These are phyloP conservation scores for Zaprionus davidi DNA, from an alignment of 1,140 invertebrate species.

Conservation along the genomic window DNA sequence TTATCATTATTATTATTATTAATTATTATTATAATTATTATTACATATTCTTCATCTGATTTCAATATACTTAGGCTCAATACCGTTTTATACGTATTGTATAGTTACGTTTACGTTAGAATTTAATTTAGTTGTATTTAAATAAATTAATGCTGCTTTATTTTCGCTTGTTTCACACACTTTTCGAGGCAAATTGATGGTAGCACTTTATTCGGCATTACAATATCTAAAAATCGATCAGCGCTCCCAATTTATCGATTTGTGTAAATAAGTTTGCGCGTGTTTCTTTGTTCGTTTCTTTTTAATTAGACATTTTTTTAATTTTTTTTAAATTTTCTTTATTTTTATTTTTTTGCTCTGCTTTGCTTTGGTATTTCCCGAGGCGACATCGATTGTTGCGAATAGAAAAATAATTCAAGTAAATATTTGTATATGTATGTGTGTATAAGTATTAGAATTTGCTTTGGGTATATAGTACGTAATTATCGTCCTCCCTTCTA, in stretches of 20 bases:
- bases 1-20: constrained; percentile 1
- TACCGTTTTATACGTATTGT: constrained; percentile 9
- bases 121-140: constrained; percentile 43
- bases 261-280: constrained; percentile 68
- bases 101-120: constrained; percentile 22
- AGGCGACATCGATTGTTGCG: constrained; percentile 65
- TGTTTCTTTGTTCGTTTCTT: constrained; percentile 43
- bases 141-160: constrained; percentile 51
- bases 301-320: constrained; percentile 17
- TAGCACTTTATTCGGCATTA: constrained; percentile 63
- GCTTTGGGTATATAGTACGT: constrained; percentile 69
- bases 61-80: constrained; percentile 66
- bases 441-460: constrained; percentile 78
- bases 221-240: constrained; percentile 69
- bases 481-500: neutral
- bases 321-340: constrained; percentile 5
- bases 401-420: constrained; percentile 82
- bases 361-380: constrained; percentile 41
- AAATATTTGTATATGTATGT: constrained; percentile 73
- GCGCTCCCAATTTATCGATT: constrained; percentile 62
- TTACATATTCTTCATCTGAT: constrained; percentile 34
- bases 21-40: constrained; percentile 38
- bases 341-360: constrained; percentile 30
- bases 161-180: constrained; percentile 46
- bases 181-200: constrained; percentile 31